Conservation (phyloP, 2,113 vertebrate genomes). For the Gnathonemus longibarbis region DNA sequence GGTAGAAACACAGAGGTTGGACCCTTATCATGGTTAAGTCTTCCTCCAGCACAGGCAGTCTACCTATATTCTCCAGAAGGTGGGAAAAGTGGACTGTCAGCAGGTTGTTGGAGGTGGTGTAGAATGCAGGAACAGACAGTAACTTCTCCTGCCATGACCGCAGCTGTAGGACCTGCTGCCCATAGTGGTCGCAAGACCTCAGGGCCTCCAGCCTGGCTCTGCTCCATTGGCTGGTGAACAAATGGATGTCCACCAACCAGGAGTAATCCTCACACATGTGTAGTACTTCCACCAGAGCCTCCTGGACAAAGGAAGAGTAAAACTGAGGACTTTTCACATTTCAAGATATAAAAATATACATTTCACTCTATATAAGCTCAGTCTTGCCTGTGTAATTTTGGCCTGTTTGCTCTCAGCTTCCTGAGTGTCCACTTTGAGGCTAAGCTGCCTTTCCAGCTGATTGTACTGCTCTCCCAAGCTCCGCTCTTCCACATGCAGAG, state of each 20-base stretch:
- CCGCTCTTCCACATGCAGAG: slow-evolving; percentile 43
- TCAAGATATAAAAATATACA: neutral
- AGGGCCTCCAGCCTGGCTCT: slow-evolving; percentile 47
- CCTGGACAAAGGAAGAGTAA: slow-evolving; percentile 42
- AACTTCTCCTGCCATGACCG: slow-evolving; percentile 49
- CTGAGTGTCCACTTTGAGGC: slow-evolving; percentile 38
- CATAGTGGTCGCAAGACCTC: slow-evolving; percentile 47
- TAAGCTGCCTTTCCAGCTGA: slow-evolving; percentile 58
- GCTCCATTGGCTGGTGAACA: slow-evolving; percentile 55
- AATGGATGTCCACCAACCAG: slow-evolving; percentile 55
- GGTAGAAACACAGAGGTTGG: neutral
- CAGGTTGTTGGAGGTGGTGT: slow-evolving; percentile 57
- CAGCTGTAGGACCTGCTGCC: slow-evolving; percentile 46
- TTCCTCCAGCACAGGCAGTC: neutral
- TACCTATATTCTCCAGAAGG: slow-evolving; percentile 54
- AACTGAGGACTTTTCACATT: neutral
- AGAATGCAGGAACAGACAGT: slow-evolving; percentile 24
- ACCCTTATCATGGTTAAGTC: neutral
- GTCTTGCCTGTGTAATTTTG: slow-evolving; percentile 50
- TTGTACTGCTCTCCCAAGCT: slow-evolving; percentile 47
- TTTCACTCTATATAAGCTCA: neutral
- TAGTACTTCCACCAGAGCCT: slow-evolving; percentile 48
- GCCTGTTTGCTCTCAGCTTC: slow-evolving; percentile 40
- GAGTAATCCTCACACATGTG: slow-evolving; percentile 47
- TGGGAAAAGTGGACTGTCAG: slow-evolving; percentile 51